Conservation (phyloP, 2,797 vertebrate species). For the Scleropages formosus region DNA sequence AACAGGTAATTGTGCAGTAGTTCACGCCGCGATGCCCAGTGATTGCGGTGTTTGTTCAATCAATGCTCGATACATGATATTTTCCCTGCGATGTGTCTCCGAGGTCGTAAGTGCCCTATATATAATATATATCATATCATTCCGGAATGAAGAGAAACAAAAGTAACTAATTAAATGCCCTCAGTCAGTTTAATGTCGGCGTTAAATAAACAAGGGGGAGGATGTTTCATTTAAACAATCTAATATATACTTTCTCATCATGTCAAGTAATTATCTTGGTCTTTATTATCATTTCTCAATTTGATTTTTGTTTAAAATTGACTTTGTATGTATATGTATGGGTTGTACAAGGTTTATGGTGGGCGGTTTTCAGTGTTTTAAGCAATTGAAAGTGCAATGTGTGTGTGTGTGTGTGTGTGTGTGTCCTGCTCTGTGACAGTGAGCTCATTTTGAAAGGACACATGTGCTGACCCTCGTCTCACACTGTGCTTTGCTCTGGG, state of each 20-base stretch:
- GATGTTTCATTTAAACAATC: too few species aligned
- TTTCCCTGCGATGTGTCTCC: too few species aligned
- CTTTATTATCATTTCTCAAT: constrained; percentile 6
- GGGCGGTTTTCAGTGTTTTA: neutral
- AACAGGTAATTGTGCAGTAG: too few species aligned
- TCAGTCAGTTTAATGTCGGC: too few species aligned
- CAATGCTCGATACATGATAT: neutral
- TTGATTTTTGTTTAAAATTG: neutral
- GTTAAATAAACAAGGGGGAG: too few species aligned
- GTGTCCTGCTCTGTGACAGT: constrained; percentile 53
- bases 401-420: constrained; percentile 27
- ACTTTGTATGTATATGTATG: constrained; percentile 1
- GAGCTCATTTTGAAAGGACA: constrained; percentile 56
- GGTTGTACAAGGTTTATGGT: neutral
- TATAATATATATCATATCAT: too few species aligned
- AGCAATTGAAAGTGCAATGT: constrained; percentile 5
- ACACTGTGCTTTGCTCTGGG: constrained; percentile 43
- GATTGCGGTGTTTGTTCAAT: too few species aligned
- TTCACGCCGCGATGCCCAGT: neutral
- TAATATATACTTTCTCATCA: neutral
- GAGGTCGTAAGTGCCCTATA: too few species aligned
- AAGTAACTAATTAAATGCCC: too few species aligned
- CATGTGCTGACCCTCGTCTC: constrained; percentile 63
- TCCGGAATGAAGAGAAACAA: too few species aligned
- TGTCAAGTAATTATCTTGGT: constrained; percentile 3